phyloP scores from a whole-genome alignment of 2,888 invertebrate genomes.

The Autographa pulchrina region DNA sequence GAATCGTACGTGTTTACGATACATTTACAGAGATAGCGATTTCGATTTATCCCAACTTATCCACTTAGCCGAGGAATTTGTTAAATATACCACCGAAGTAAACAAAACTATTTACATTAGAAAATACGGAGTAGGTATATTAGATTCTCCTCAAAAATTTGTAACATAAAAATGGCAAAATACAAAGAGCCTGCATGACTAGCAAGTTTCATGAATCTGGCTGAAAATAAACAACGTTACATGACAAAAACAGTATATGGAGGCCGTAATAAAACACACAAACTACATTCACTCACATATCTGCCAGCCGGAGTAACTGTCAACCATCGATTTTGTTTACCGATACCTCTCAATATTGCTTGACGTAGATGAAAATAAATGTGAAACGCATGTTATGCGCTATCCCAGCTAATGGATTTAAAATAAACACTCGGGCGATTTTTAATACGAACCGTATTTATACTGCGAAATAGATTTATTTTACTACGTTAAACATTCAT shows the following conservation, averaged over 20 bases:
- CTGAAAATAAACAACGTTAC: not conserved
- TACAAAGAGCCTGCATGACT: not conserved
- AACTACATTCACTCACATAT: constrained; percentile 17
- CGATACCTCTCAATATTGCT: constrained; percentile 16
- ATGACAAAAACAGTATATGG: not conserved
- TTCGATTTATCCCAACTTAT: constrained; percentile 49
- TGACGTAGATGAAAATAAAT: constrained; percentile 15
- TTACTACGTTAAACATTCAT: not conserved
- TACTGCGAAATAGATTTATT: not conserved
- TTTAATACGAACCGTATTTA: not conserved
- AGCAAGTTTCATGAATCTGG: not conserved
- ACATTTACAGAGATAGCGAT: constrained; percentile 49
- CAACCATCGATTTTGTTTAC: constrained; percentile 34
- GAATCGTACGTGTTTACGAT: constrained; percentile 50
- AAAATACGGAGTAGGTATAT: constrained; percentile 31
- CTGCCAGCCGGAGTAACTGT: constrained; percentile 10
- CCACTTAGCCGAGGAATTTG: constrained; percentile 51
- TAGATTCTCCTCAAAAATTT: not conserved
- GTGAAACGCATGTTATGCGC: constrained; percentile 11
- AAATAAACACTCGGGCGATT: not conserved
- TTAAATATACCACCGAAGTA: constrained; percentile 52
- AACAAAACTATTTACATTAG: constrained; percentile 41
- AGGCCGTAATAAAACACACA: constrained; percentile 4
- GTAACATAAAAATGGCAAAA: not conserved
- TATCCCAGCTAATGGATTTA: constrained; percentile 5